These are phyloP conservation scores for Aplocera efformata DNA, from an alignment of 2,888 invertebrate species.

Conservation along the genomic window DNA sequence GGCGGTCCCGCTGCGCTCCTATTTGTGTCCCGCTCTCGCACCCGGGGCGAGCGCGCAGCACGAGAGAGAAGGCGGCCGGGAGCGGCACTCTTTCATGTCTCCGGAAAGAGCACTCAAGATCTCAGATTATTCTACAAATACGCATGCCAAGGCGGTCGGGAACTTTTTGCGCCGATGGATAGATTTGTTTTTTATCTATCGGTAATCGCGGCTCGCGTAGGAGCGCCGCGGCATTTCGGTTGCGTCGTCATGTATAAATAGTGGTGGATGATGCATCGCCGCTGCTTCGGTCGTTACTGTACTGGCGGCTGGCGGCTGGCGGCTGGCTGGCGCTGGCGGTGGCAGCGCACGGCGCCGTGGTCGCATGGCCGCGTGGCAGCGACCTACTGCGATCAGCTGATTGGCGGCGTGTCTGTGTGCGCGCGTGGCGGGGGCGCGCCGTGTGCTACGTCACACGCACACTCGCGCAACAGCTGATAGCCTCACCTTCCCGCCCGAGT, in stretches of 20 bases:
- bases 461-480: slow-evolving; percentile 46
- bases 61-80: slow-evolving; percentile 42
- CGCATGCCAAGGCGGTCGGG: slow-evolving; percentile 17
- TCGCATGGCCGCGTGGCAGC: slow-evolving; percentile 33
- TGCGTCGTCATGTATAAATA: slow-evolving; percentile 6
- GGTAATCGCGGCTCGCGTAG: slow-evolving; percentile 8
- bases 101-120: slow-evolving; percentile 59
- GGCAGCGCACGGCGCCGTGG: slow-evolving; percentile 8
- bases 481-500: slow-evolving; percentile 1
- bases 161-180: slow-evolving; percentile 19
- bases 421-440: slow-evolving; percentile 38
- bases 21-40: slow-evolving; percentile 22
- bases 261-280: slow-evolving; percentile 10
- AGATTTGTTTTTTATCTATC: slow-evolving; percentile 8
- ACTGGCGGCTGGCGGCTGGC: too few relatives aligned
- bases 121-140: slow-evolving; percentile 45
- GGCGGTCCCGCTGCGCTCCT: slow-evolving; percentile 42
- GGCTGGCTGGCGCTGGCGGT: too few relatives aligned
- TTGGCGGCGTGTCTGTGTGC: slow-evolving; percentile 42
- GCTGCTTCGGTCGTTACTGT: too few relatives aligned
- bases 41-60: slow-evolving; percentile 21
- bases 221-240: slow-evolving; percentile 3
- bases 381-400: slow-evolving; percentile 73
- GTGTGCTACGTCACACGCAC: slow-evolving; percentile 32
- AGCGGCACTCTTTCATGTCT: slow-evolving; percentile 64